phyloP scores from a whole-genome alignment of 2,797 vertebrate genomes.

The Chiroxiphia lanceolata region DNA sequence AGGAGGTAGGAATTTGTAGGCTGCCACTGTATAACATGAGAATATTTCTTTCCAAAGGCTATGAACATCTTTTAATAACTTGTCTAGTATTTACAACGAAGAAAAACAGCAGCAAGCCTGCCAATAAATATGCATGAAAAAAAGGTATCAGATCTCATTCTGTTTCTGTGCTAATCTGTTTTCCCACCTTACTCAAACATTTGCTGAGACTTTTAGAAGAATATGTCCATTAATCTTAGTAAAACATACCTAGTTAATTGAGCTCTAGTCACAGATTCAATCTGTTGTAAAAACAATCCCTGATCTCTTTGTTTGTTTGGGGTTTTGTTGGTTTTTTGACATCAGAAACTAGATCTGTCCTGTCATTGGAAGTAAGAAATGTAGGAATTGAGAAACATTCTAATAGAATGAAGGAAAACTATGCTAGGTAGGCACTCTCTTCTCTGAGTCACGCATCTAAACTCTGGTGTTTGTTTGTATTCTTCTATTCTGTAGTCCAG shows the following conservation, averaged over 20 bases:
- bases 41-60: neutral
- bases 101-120: neutral
- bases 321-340: neutral
- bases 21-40: neutral
- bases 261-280: neutral
- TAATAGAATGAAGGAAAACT: neutral
- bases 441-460: rapidly evolving
- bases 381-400: neutral
- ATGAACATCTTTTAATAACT: neutral
- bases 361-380: neutral
- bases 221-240: neutral
- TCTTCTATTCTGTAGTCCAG: neutral
- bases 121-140: neutral
- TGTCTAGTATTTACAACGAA: neutral
- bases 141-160: neutral
- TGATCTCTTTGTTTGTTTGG: neutral
- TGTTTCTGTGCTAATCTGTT: neutral
- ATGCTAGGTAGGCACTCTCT: neutral
- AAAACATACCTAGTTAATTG: neutral
- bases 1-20: neutral
- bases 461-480: neutral
- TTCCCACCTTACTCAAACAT: neutral
- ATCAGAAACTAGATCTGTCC: neutral
- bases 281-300: neutral
- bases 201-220: neutral